These are phyloP conservation scores for Zelleria hepariella DNA, from an alignment of 2,888 invertebrate genomes.

Conservation along the genomic window DNA sequence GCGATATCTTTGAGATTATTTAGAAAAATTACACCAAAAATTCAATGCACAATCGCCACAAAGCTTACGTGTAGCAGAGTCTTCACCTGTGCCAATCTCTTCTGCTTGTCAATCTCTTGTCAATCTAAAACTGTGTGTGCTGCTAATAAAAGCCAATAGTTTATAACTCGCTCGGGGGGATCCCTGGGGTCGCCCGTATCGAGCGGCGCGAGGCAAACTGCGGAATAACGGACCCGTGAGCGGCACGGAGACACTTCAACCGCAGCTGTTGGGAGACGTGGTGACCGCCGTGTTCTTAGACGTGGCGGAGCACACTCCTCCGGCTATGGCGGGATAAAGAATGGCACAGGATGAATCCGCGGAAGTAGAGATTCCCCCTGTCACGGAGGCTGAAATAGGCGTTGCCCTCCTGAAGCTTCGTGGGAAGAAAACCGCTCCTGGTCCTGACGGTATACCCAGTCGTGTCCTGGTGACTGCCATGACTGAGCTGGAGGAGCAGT, in stretches of 20 bases:
- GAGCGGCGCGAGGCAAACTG: no score
- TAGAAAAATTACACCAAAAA: slow-evolving; percentile 8
- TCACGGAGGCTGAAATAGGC: not conserved
- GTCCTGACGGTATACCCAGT: slow-evolving; percentile 5
- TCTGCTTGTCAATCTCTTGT: no score
- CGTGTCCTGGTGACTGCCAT: not conserved
- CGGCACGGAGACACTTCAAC: no score
- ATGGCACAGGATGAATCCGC: not conserved
- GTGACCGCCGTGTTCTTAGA: no score
- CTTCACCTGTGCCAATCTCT: no score
- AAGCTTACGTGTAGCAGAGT: slow-evolving; percentile 5
- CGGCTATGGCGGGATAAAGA: not conserved
- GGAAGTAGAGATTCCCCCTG: not conserved
- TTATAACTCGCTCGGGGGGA: no score
- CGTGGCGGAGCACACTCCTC: no score
- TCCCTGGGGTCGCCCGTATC: no score
- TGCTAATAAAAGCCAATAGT: no score
- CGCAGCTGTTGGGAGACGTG: no score
- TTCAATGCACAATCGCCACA: slow-evolving; percentile 1
- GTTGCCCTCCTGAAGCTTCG: not conserved
- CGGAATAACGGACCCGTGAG: no score
- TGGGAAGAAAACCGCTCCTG: not conserved
- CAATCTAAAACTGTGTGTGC: no score
- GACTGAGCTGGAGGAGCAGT: not conserved
- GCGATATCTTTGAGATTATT: slow-evolving; percentile 6